These are phyloP conservation scores for Xiphophorus birchmanni DNA, from an alignment of 2,797 vertebrate species.

Conservation along the genomic window DNA sequence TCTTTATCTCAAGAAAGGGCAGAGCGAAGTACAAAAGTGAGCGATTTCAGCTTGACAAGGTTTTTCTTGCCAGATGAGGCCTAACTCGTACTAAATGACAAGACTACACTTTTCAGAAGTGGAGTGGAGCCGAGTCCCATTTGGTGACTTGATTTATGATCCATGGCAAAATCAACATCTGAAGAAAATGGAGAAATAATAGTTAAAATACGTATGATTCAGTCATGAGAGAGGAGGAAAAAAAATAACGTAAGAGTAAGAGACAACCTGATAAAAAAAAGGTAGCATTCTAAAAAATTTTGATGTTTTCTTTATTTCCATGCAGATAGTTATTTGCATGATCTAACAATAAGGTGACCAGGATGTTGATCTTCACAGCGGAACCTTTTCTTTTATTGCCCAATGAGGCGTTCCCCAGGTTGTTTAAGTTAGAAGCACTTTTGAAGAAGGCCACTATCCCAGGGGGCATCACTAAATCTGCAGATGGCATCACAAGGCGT, in stretches of 20 bases:
- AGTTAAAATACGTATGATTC: background rate
- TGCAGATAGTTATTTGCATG: constrained; percentile 44
- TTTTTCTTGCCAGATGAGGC: constrained; percentile 12
- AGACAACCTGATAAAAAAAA: background rate
- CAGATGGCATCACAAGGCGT: constrained; percentile 64
- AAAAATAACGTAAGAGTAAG: background rate
- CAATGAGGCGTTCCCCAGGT: constrained; percentile 56
- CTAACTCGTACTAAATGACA: constrained; percentile 38
- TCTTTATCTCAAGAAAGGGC: constrained; percentile 66
- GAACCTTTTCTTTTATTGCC: constrained; percentile 69
- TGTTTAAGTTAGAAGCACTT: constrained; percentile 47
- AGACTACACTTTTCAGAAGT: constrained; percentile 41
- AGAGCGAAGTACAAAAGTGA: constrained; percentile 44
- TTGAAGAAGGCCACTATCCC: constrained; percentile 58
- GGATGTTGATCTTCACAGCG: constrained; percentile 69
- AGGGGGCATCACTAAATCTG: constrained; percentile 62
- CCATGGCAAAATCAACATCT: constrained; percentile 34
- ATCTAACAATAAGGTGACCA: constrained; percentile 57
- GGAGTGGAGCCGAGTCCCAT: constrained; percentile 8
- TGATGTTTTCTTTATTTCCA: constrained; percentile 58
- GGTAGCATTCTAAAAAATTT: constrained; percentile 10
- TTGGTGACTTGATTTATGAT: constrained; percentile 33
- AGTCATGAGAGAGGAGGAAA: constrained; percentile 5
- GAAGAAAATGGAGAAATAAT: constrained; percentile 1
- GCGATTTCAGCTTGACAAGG: constrained; percentile 39